Percentiles rank a stretch among this genome's conserved stretches.
phyloP scores from a whole-genome alignment of 2,797 vertebrate species.

The Tragelaphus eurycerus region DNA sequence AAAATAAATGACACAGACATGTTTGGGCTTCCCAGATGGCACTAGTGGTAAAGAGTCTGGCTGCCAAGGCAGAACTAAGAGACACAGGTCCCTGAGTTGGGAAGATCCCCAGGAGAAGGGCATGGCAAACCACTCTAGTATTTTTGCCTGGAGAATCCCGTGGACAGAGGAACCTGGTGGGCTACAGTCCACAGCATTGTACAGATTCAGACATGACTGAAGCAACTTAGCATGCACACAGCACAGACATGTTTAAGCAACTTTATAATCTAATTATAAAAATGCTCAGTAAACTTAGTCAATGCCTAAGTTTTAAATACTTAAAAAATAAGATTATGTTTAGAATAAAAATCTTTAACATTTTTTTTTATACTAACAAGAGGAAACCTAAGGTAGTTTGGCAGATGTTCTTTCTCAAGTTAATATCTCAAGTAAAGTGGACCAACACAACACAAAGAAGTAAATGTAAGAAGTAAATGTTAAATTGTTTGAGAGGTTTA shows the following conservation, averaged over 20 bases:
- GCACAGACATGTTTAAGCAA: neutral
- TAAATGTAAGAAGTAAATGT: neutral
- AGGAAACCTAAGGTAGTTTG: neutral
- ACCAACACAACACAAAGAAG: neutral
- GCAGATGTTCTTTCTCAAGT: neutral
- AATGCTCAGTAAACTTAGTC: neutral
- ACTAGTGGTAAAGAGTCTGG: neutral
- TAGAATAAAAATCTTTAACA: neutral
- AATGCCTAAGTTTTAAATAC: neutral
- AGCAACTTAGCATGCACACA: fast-evolving
- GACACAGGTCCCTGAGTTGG: neutral
- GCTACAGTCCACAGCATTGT: neutral
- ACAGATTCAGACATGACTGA: neutral
- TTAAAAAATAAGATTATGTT: neutral
- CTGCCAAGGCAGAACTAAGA: neutral
- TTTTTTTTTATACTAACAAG: neutral
- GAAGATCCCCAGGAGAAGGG: neutral
- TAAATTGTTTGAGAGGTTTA: neutral
- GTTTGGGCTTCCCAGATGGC: neutral
- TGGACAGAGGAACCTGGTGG: neutral
- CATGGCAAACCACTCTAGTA: neutral
- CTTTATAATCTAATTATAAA: neutral
- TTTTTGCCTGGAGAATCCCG: neutral
- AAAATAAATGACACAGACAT: neutral
- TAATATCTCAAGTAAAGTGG: neutral